phyloP scores from a whole-genome alignment of 2,888 invertebrate genomes.

The Rhagonycha lutea region DNA sequence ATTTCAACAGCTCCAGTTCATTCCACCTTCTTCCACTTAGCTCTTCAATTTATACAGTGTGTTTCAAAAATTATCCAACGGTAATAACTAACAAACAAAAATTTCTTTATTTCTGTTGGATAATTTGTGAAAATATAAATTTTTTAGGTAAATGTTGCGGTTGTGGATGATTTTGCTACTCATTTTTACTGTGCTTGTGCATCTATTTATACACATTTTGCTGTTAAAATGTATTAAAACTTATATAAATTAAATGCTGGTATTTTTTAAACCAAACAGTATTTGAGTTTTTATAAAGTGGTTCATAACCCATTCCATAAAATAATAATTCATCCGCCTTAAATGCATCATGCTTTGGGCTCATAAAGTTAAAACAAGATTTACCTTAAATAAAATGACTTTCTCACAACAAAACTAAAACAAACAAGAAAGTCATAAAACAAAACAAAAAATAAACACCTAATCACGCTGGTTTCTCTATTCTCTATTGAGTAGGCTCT shows the following conservation, averaged over 20 bases:
- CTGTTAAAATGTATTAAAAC: constrained; percentile 16
- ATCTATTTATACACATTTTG: constrained; percentile 23
- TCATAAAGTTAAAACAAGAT: no score
- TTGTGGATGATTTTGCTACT: constrained; percentile 28
- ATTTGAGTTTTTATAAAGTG: neutral
- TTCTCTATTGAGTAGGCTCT: no score
- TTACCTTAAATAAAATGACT: no score
- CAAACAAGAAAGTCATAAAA: no score
- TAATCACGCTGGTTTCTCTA: no score
- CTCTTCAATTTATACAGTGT: neutral
- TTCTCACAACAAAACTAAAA: no score
- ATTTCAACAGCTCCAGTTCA: no score
- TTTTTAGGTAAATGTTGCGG: constrained; percentile 8
- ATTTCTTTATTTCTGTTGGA: neutral
- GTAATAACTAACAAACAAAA: neutral
- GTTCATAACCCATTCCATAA: neutral
- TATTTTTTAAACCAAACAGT: neutral
- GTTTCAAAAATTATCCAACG: neutral
- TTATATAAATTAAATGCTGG: neutral
- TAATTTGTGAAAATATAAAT: neutral
- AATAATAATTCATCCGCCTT: no score
- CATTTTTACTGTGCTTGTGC: constrained; percentile 30
- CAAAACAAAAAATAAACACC: no score
- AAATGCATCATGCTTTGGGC: no score
- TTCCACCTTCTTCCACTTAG: neutral